Evolutionary conservation across 2,888 invertebrate species (phyloP).

Genomic region (Caenorhabditis japonica): DNA sequence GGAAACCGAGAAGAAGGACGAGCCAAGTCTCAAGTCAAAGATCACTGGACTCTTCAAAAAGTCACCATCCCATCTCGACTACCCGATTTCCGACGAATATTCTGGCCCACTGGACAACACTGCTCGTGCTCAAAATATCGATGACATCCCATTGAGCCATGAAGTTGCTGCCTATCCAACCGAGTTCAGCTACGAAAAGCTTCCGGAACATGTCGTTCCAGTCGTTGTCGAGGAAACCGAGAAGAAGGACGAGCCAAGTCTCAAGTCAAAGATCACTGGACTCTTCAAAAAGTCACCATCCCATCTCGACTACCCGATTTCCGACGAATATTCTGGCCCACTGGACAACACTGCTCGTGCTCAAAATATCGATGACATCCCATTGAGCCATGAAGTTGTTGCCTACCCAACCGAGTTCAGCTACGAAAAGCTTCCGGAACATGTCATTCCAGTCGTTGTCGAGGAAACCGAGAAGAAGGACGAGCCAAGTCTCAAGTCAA

Average conservation of each 20-base stretch:
- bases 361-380: slow-evolving; percentile 24
- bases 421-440: slow-evolving; percentile 29
- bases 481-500: slow-evolving; percentile 20
- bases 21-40: slow-evolving; percentile 40
- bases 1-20: slow-evolving; percentile 35
- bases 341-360: slow-evolving; percentile 33
- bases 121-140: slow-evolving; percentile 46
- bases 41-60: slow-evolving; percentile 59
- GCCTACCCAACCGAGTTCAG: slow-evolving; percentile 24
- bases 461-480: slow-evolving; percentile 30
- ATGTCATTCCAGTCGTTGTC: slow-evolving; percentile 10
- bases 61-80: slow-evolving; percentile 55
- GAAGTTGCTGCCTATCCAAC: slow-evolving; percentile 57
- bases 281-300: slow-evolving; percentile 41
- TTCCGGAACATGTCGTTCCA: slow-evolving; percentile 4
- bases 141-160: slow-evolving; percentile 49
- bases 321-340: slow-evolving; percentile 19
- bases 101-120: slow-evolving; percentile 57
- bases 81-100: slow-evolving; percentile 55
- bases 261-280: slow-evolving; percentile 39
- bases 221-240: slow-evolving; percentile 25
- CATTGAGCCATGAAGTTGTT: slow-evolving; percentile 18
- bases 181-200: slow-evolving; percentile 44
- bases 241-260: slow-evolving; percentile 24
- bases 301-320: slow-evolving; percentile 48